Percentiles rank a stretch among this genome's conserved stretches.
phyloP scores from a whole-genome alignment of 1,140 invertebrate genomes.

The Lycorma delicatula region DNA sequence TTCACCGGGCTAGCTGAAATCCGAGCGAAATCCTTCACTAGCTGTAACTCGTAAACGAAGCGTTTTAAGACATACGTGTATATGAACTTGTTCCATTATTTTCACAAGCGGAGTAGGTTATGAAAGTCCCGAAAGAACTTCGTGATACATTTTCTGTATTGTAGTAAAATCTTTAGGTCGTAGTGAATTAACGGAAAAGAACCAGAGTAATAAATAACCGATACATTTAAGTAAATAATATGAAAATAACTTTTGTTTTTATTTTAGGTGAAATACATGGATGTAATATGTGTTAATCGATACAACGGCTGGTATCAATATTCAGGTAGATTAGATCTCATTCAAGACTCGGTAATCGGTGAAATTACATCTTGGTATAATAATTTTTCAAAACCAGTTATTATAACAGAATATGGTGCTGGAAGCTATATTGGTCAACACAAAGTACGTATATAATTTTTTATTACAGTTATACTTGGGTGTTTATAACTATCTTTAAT shows the following conservation, averaged over 20 bases:
- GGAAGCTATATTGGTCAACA: slow-evolving; percentile 51
- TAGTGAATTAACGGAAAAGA: not conserved
- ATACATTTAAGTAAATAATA: not conserved
- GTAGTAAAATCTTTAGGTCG: too few relatives aligned
- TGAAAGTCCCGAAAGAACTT: too few relatives aligned
- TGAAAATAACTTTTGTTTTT: slow-evolving; percentile 6
- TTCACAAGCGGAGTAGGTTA: too few relatives aligned
- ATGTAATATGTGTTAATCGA: slow-evolving; percentile 53
- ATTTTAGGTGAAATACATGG: slow-evolving; percentile 44
- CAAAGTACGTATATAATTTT: slow-evolving; percentile 35
- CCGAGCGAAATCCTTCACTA: too few relatives aligned
- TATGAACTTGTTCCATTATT: too few relatives aligned
- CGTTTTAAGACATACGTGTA: too few relatives aligned
- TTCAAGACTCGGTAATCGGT: slow-evolving; percentile 40
- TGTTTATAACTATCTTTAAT: not conserved
- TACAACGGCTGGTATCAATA: slow-evolving; percentile 57
- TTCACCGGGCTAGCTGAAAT: too few relatives aligned
- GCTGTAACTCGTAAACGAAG: too few relatives aligned
- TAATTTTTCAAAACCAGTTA: slow-evolving; percentile 46
- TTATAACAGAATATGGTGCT: slow-evolving; percentile 60
- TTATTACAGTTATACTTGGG: not conserved
- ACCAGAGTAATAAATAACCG: not conserved
- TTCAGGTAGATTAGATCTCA: slow-evolving; percentile 45
- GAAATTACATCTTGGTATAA: slow-evolving; percentile 44
- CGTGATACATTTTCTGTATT: too few relatives aligned